Percentiles rank a stretch among this genome's conserved stretches.
phyloP scores from a whole-genome alignment of 2,113 vertebrate genomes.

The Polyodon spathula region DNA sequence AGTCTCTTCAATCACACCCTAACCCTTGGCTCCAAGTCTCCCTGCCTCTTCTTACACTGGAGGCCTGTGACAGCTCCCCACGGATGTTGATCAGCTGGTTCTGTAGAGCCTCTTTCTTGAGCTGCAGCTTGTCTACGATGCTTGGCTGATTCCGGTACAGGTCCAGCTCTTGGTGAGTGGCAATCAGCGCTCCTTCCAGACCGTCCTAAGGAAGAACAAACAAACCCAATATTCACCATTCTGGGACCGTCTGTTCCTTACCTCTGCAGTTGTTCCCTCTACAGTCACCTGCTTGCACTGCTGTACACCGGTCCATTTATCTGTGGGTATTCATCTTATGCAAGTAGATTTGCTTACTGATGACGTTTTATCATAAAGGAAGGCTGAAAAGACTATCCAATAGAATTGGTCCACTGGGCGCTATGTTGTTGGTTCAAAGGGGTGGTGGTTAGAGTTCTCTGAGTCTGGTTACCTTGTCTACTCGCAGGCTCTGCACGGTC shows the following conservation, averaged over 20 bases:
- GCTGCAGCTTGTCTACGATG: constrained; percentile 73
- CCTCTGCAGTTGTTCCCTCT: too few relatives aligned
- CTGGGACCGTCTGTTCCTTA: too few relatives aligned
- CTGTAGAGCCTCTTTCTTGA: constrained; percentile 86
- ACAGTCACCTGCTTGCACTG: too few relatives aligned
- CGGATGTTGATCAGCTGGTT: constrained; percentile 90
- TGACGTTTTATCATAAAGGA: too few relatives aligned
- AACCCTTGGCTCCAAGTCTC: background rate
- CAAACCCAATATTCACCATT: background rate
- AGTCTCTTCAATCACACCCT: background rate
- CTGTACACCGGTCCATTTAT: too few relatives aligned
- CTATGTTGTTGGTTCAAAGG: background rate
- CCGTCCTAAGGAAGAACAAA: constrained; percentile 58
- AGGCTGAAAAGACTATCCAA: too few relatives aligned
- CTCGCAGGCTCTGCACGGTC: constrained; percentile 77
- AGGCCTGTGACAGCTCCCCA: constrained; percentile 87
- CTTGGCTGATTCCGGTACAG: constrained; percentile 73
- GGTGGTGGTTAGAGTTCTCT: background rate
- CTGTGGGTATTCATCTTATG: too few relatives aligned
- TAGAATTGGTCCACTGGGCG: too few relatives aligned
- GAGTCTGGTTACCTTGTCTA: constrained; percentile 71
- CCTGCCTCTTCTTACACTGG: constrained; percentile 60
- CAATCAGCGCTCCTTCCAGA: constrained; percentile 85
- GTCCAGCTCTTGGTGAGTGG: constrained; percentile 89
- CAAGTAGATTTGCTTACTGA: too few relatives aligned